Base-by-base conservation (phyloP, 2,113 vertebrate genomes). In the Chroicocephalus ridibundus region DNA sequence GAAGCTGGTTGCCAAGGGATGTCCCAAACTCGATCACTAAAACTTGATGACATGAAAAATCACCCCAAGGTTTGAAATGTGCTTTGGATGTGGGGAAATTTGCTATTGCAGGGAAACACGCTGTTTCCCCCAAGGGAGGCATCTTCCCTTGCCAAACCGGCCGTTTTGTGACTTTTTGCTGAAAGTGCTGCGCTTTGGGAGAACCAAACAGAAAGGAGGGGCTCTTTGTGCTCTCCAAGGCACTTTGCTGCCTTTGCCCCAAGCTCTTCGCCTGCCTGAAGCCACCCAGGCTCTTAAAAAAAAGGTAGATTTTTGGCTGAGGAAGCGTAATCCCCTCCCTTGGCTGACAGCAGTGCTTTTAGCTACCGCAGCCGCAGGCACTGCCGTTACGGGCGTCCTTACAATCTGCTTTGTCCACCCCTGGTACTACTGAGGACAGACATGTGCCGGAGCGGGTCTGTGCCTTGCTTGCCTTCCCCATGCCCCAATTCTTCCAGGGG, bases 391-490 rank as follows among this genome's bases (percentile, higher is more conserved):
- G 1, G 26, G 2, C 38, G 46, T 40, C 76, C 52, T 18, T 51
- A 36, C 38, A 64, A 15, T 24, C 70, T 38, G 15, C 65, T 78
- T n/a, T 26, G 22, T 7, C 46, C 90, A 27, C 34, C 47, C 17
- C 38, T 15, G 3, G 27, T 5, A 44, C 20, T 54, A 38, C 13
- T 8, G 82, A 40, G 19, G 54, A 68, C 22, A 44, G 52, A 18
- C 7, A 10, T 1, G 1, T 5, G 25, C 42, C 2, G 1, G 6
- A 61, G 34, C 0, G 0, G 29, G 3, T 69, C 72, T 4, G 3
- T 54, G 36, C 32, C 74, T 52, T 8, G 49, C 52, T 34, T 18
- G 29, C 54, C 51, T 82, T 79, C 20, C 4, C 51, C 38, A 5
- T 9, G 49, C 13, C 31, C 42, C 5, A 3, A 22, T 32, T 15